These are phyloP conservation scores for Metacarcinus magister DNA, from an alignment of 2,888 invertebrate genomes.

Conservation along the genomic window DNA sequence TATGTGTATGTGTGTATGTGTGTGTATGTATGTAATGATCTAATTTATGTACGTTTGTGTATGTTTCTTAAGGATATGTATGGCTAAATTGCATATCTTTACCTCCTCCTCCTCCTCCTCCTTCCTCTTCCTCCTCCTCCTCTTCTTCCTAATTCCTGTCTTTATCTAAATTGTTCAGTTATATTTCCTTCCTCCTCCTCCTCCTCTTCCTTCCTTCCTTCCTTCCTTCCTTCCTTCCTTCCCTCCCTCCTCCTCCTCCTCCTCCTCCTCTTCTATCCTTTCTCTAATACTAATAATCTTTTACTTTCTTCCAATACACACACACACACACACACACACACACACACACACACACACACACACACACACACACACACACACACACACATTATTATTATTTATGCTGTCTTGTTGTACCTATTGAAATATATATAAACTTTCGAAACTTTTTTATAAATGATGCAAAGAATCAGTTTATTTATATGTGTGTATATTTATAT, in stretches of 20 bases:
- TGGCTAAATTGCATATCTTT: not conserved
- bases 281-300: not conserved
- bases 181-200: not conserved
- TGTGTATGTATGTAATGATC: not conserved
- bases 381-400: not conserved
- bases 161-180: not conserved
- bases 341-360: constrained; percentile 15
- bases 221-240: not conserved
- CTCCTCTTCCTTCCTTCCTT: not conserved
- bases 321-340: constrained; percentile 23
- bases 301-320: not conserved
- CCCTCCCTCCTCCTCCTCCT: not conserved
- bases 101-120: not conserved
- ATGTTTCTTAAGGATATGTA: no score
- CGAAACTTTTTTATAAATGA: no score
- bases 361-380: not conserved
- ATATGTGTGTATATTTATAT: no score
- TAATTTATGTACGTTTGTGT: not conserved
- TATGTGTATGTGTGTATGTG: no score
- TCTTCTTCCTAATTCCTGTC: not conserved
- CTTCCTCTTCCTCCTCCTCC: not conserved
- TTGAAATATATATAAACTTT: no score
- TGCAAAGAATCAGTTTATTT: no score
- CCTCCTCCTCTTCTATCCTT: not conserved
- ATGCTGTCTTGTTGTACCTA: no score